Base-by-base conservation (phyloP, 2,888 invertebrate species). In the Rhamphomyia laevipes region DNA sequence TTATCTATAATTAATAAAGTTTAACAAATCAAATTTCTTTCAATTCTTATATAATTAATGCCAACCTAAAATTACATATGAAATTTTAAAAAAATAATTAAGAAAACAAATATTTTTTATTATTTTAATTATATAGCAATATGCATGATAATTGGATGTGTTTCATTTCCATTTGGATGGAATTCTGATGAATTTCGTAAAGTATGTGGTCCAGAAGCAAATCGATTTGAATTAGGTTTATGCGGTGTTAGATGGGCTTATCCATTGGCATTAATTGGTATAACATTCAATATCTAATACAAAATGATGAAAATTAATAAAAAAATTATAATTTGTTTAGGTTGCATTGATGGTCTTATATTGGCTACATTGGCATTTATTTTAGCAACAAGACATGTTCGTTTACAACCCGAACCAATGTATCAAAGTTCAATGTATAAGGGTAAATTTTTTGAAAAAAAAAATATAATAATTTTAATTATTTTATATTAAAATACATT, bases 221-320 rank as follows among this genome's bases (percentile, higher is more conserved):
- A 85, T 60, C 84, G 84, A 59, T 87, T 82, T 57, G 74, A 77
- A 61, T 74, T 77, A 71, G 95, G 92, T 35, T 81, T 84, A 21
- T 96, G 96, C 66, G 86, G 85, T 54, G 78, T 96, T 48, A 80
- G 91, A 61, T 93, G 93, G 93, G 94, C 94, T 5, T 94, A 90
- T 71, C 81, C 94, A 12, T 75, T 96, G 59, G 94, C 93, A 7
- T 86, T 89, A 52, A 91, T 96, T 53, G 92, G 70, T 50, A 27
- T 7, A 27, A 27, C 4, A 27, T 27, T 27, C 9, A 7, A 27
- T 7, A 6, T 27, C 9, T 6, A 21, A 17, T 42, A 42, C 13
- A 42, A 42, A 42, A 42, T n/a, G n/a, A n/a, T n/a, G n/a, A n/a
- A n/a, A n/a, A n/a, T n/a, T n/a, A 30, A 30, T 30, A 30, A 33